phyloP scores from a whole-genome alignment of 2,113 vertebrate species.

The Parus major region DNA sequence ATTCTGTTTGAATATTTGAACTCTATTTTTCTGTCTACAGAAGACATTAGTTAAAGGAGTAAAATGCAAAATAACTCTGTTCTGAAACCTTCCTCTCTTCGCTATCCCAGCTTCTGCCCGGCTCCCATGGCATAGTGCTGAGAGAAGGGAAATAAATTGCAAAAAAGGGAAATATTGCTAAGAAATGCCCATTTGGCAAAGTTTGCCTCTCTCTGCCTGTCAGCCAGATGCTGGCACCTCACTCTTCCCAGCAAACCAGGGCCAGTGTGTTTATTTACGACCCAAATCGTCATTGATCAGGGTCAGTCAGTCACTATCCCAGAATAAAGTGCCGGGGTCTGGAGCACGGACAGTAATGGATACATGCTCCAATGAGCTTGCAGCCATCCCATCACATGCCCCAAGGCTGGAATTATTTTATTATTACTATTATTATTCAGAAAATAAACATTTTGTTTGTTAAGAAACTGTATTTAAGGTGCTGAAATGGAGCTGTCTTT shows the following conservation, averaged over 20 bases:
- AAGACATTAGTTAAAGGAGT: neutral
- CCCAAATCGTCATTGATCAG: neutral
- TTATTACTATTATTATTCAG: neutral
- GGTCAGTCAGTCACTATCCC: neutral
- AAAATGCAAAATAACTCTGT: neutral
- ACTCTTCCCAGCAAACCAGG: neutral
- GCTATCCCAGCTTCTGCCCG: neutral
- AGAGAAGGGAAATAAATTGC: neutral
- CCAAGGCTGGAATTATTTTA: neutral
- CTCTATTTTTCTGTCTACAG: neutral
- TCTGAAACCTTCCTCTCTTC: neutral
- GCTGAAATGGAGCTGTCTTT: neutral
- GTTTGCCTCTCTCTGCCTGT: neutral
- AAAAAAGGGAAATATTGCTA: neutral
- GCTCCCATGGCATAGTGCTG: accelerated
- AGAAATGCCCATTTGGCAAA: neutral
- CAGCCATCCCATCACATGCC: slow-evolving; percentile 5
- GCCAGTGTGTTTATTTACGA: neutral
- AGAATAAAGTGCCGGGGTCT: neutral
- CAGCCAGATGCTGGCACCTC: neutral
- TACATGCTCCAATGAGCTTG: slow-evolving; percentile 10
- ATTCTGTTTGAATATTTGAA: neutral
- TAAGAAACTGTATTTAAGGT: slow-evolving; percentile 25
- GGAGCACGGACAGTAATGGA: neutral
- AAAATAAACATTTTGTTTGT: slow-evolving; percentile 55